Evolutionary conservation across 2,113 vertebrate genomes (phyloP).

Genomic region (Procavia capensis): DNA sequence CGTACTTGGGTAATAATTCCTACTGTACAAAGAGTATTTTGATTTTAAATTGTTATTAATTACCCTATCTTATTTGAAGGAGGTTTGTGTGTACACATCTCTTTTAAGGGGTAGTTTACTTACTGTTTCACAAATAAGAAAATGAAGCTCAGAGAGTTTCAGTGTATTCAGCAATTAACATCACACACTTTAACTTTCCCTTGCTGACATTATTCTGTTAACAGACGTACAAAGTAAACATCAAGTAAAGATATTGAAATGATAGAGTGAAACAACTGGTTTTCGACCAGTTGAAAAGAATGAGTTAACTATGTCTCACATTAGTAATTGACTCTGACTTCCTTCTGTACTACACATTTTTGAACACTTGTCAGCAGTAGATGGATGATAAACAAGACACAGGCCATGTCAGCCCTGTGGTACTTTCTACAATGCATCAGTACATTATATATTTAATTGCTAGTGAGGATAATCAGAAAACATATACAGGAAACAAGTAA

Average conservation of each 20-base stretch:
- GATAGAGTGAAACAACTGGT: background rate
- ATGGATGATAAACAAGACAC: background rate
- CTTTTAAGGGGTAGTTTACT: background rate
- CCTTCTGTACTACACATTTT: background rate
- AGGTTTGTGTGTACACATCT: background rate
- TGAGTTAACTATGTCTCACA: background rate
- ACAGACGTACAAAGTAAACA: background rate
- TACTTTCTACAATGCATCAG: background rate
- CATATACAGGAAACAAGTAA: background rate
- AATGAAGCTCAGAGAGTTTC: background rate
- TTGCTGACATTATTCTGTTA: background rate
- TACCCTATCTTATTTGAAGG: constrained; percentile 1
- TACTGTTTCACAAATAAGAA: background rate
- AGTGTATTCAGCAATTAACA: background rate
- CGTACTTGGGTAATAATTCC: background rate
- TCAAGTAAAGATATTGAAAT: background rate
- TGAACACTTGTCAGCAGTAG: background rate
- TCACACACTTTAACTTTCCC: background rate
- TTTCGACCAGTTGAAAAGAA: background rate
- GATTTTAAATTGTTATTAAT: background rate
- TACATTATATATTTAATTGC: background rate
- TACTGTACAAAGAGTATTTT: background rate
- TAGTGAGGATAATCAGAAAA: background rate
- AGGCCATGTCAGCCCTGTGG: rapidly evolving
- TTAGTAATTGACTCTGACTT: background rate